Evolutionary conservation across 2,113 vertebrate species (phyloP), one percentile per base, ranked within the genome.

Genomic region (Boleophthalmus pectinirostris): DNA sequence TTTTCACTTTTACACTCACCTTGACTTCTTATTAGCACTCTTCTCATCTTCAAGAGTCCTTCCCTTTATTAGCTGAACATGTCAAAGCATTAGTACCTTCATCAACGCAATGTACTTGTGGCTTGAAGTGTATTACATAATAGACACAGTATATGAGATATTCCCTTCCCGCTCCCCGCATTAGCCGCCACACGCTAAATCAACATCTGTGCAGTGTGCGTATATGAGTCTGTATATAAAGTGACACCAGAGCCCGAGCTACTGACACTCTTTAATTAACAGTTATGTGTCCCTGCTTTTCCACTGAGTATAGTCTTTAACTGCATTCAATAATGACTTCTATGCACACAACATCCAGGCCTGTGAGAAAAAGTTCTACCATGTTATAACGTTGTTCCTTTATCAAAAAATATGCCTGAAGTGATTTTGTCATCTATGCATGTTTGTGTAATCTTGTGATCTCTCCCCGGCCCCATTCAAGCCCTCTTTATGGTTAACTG

Each of bases 301-400:
- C n/a, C 61, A 70, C 38, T 33, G 4, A 58, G 61, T 49, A n/a
- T 21, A 46, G 33, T 80, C 58, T 75, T 46, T 35, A 73, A 70
- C 35, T 38, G 63, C 23, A 65, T 82, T 80, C 54, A 80, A 75
- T 82, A 77, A 84, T 81, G 33, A n/a, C 72, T 76, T 74, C 10
- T 33, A 78, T 78, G 76, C 87, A 87, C 80, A 63, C 64, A 2
- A 10, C 7, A 51, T 51, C 47, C 18, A 51, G 38, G 38, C 1
- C 38, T 43, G 10, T 43, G 38, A 43, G 38, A 10, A 43, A 10
- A 43, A 43, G 6, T 8, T 43, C 38, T 43, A 43, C 38, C 38
- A 43, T 43, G 38, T 38, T 38, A 38, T 38, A 38, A 38, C 6
- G 38, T 38, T 38, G 38, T 43, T 43, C 38, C 38, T 1, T 43